Evolutionary conservation across 2,797 vertebrate species (phyloP).

Genomic region (Basileuterus tristriatus): DNA sequence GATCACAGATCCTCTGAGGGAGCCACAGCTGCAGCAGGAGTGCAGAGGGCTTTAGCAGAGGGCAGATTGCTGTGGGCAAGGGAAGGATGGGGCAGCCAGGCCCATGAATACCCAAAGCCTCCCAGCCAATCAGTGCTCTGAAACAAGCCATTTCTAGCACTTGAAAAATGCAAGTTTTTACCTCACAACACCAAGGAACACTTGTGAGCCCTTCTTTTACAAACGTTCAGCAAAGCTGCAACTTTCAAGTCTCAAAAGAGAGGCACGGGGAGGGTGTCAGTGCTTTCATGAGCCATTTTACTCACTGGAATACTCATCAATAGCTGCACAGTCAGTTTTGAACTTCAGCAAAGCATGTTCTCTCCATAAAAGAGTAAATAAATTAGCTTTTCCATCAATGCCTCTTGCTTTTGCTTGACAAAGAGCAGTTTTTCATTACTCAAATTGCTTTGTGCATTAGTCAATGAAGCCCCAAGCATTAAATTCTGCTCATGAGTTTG

Average conservation of each 20-base stretch:
- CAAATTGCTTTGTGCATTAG: background rate
- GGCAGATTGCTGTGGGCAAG: background rate
- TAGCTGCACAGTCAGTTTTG: background rate
- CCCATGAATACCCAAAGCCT: background rate
- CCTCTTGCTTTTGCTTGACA: background rate
- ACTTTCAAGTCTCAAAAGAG: background rate
- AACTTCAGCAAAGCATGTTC: background rate
- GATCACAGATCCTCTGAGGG: background rate
- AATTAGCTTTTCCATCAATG: constrained; percentile 38
- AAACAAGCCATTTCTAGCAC: background rate
- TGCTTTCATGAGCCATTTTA: background rate
- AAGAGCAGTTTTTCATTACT: constrained; percentile 22
- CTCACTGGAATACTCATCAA: background rate
- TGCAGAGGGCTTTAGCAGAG: background rate
- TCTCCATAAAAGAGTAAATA: constrained; percentile 29
- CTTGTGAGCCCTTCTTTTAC: background rate
- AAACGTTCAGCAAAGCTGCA: background rate
- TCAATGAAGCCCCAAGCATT: constrained; percentile 6
- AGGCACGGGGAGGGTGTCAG: background rate
- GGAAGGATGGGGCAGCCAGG: background rate
- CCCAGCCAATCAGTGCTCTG: background rate
- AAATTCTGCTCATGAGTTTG: background rate
- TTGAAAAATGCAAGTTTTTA: background rate
- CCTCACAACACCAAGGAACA: background rate
- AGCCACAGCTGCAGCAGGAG: background rate